These are phyloP conservation scores for Mormyrus lacerda DNA, from an alignment of 2,113 vertebrate genomes.

Conservation along the genomic window DNA sequence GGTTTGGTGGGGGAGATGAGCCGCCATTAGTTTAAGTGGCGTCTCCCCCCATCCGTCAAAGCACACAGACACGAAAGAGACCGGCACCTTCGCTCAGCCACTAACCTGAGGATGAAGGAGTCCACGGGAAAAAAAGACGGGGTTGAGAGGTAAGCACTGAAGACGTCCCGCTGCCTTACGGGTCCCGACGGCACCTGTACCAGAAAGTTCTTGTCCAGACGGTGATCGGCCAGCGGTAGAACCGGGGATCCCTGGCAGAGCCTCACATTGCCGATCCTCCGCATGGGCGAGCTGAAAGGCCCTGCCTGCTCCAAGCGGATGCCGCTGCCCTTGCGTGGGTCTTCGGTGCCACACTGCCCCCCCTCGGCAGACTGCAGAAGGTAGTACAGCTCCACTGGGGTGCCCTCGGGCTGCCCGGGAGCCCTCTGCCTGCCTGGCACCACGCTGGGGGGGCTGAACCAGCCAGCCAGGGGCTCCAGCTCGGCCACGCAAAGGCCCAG, in stretches of 20 bases:
- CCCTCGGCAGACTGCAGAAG: constrained; percentile 59
- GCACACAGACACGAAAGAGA: not conserved
- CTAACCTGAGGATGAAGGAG: constrained; percentile 84
- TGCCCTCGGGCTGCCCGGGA: constrained; percentile 58
- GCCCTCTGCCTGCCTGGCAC: constrained; percentile 67
- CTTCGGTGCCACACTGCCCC: constrained; percentile 68
- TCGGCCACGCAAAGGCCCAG: constrained; percentile 80
- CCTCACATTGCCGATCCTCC: constrained; percentile 69
- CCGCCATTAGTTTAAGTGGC: not conserved
- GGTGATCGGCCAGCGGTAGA: constrained; percentile 65
- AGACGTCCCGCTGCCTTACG: constrained; percentile 74
- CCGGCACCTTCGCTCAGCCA: not conserved
- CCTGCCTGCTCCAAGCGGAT: constrained; percentile 74
- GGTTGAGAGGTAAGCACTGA: constrained; percentile 69
- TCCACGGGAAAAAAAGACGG: constrained; percentile 75
- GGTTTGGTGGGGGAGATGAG: not conserved
- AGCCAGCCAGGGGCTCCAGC: constrained; percentile 72
- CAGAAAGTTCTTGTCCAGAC: constrained; percentile 73
- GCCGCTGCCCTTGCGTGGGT: constrained; percentile 65
- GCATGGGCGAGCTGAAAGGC: constrained; percentile 65
- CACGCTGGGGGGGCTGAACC: constrained; percentile 70
- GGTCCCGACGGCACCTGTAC: constrained; percentile 77
- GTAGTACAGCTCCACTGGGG: constrained; percentile 85
- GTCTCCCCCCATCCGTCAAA: not conserved
- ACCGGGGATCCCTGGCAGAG: constrained; percentile 63